Percentiles rank a stretch among this genome's conserved stretches.
Conservation (phyloP, 2,797 vertebrate genomes). For the Myripristis murdjan region DNA sequence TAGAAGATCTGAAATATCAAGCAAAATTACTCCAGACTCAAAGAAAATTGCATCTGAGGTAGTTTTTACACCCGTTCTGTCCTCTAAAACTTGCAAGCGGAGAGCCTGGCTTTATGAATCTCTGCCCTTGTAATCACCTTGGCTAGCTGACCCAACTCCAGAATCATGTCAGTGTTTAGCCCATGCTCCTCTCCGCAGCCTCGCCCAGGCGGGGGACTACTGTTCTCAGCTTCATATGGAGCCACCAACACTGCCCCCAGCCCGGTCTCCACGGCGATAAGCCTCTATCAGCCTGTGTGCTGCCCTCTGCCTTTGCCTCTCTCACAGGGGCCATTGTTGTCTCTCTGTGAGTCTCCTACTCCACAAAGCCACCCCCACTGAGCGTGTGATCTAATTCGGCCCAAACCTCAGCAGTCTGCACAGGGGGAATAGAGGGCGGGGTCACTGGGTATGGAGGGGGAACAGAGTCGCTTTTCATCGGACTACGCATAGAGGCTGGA, state of each 20-base stretch:
- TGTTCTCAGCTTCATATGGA: conserved; percentile 72
- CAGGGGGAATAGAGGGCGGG: conserved; percentile 42
- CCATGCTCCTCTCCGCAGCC: conserved; percentile 40
- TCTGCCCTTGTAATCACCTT: conserved; percentile 40
- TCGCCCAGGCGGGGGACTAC: conserved; percentile 55
- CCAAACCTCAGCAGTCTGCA: conserved; percentile 76
- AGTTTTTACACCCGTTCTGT: not conserved
- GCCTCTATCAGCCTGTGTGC: conserved; percentile 69
- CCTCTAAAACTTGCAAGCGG: conserved; percentile 9
- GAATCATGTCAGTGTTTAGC: conserved; percentile 59
- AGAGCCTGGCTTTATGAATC: conserved; percentile 12
- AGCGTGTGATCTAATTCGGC: conserved; percentile 83
- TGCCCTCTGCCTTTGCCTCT: conserved; percentile 67
- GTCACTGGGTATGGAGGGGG: not conserved
- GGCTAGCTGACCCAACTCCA: conserved; percentile 40
- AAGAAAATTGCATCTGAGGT: not conserved
- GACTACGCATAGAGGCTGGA: conserved; percentile 14
- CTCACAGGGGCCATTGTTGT: conserved; percentile 81
- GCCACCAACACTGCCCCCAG: conserved; percentile 71
- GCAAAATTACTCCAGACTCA: not conserved
- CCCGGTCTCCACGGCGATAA: conserved; percentile 80
- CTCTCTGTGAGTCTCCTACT: conserved; percentile 72
- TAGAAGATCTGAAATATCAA: not conserved
- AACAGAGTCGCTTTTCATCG: conserved; percentile 44
- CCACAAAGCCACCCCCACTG: conserved; percentile 80